These are phyloP conservation scores for Pyrocoelia pectoralis DNA, from an alignment of 2,888 invertebrate genomes.

Conservation along the genomic window DNA sequence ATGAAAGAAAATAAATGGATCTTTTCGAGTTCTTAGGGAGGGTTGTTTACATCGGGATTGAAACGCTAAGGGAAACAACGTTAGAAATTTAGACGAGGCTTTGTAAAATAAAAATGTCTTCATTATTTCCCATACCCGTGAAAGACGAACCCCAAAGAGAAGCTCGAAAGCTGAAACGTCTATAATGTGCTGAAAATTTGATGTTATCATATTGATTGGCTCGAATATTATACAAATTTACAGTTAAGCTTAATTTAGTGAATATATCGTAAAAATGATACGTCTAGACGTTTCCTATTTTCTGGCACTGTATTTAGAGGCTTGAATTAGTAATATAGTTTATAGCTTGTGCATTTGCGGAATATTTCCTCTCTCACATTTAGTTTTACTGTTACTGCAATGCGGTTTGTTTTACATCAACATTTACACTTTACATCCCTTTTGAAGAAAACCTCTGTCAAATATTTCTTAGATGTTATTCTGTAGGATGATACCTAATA, in stretches of 20 bases:
- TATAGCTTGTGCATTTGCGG: constrained; percentile 34
- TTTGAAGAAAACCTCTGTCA: not conserved
- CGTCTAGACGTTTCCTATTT: constrained; percentile 32
- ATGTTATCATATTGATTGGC: constrained; percentile 27
- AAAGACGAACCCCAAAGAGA: constrained; percentile 31
- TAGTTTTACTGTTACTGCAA: constrained; percentile 43
- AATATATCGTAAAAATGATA: constrained; percentile 16
- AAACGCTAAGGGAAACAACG: constrained; percentile 42
- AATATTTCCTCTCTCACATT: constrained; percentile 39
- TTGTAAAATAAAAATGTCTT: constrained; percentile 46
- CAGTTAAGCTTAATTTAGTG: constrained; percentile 21
- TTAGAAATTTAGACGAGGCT: constrained; percentile 42
- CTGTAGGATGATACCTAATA: not conserved
- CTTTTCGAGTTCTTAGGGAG: constrained; percentile 51
- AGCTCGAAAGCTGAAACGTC: constrained; percentile 23
- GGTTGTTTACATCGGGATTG: constrained; percentile 48
- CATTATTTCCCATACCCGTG: constrained; percentile 40
- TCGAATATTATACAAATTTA: constrained; percentile 14
- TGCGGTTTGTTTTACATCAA: constrained; percentile 42
- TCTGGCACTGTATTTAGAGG: constrained; percentile 29
- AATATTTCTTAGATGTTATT: not conserved
- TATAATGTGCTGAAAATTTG: not conserved
- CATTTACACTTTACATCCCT: constrained; percentile 21
- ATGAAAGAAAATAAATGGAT: constrained; percentile 58
- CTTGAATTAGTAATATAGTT: constrained; percentile 36